Base-by-base conservation (phyloP, 2,797 vertebrate genomes). In the Xenopus petersii region DNA sequence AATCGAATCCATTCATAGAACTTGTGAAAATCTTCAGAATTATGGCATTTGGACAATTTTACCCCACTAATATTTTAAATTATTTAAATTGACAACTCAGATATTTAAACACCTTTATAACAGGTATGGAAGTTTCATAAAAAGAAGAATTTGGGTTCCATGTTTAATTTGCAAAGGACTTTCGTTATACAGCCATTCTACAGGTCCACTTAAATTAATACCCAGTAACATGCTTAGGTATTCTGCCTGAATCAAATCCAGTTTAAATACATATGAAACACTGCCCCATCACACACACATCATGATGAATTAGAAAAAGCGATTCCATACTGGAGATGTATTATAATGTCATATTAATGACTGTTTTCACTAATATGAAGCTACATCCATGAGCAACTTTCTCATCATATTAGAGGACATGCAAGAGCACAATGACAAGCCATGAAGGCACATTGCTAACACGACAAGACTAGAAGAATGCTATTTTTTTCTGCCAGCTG, bases 351-450 rank as follows among this genome's bases (percentile, higher is more conserved):
- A 54, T 75, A 89, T 89, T 89, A 91, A 88, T 88, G 88, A 86
- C 88, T 89, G 87, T 87, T 90, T 88, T 85, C 85, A 81, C 80
- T 86, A 82, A 89, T 86, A 85, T 84, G 88, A 87, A 83, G 84
- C 81, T 84, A 80, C 74, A 85, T 89, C 89, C 89, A 87, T 90
- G 89, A 91, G 87, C 82, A 84, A 88, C 87, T 87, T 90, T 92
- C 89, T 77, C 82, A 85, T 92, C 88, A 87, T 86, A 88, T 92
- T 89, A 92, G 87, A 17, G 81, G 77, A 86, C 87, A 85, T 82
- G 84, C 74, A 76, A 83, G 83, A 64, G 79, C 81, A 67, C 81
- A 83, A 77, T 71, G 83, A 84, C 70, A 85, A 82, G 88, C 87
- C 87, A 82, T 75, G 88, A 89, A 49, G 81, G 85, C 76, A 80